Percentiles rank a stretch among this genome's conserved stretches.
Evolutionary conservation across 2,797 vertebrate genomes (phyloP).

Genomic region (Xiphophorus birchmanni): DNA sequence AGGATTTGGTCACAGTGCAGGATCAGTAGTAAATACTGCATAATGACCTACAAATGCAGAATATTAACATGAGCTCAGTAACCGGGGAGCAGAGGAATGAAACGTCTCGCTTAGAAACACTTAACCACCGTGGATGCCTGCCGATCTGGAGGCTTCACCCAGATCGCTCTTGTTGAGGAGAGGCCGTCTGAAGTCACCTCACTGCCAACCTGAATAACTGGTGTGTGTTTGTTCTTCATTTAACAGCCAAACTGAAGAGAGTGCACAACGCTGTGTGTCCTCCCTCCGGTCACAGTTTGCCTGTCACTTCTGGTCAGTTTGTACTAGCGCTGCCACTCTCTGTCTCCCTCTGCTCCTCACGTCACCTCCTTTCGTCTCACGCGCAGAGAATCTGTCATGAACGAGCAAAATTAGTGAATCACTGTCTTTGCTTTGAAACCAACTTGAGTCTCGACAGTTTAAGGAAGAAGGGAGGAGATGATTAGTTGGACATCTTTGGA

Average conservation of each 20-base stretch:
- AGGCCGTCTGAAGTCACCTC: conserved; percentile 43
- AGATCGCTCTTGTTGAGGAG: conserved; percentile 36
- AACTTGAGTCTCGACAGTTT: conserved; percentile 11
- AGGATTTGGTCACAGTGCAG: conserved; percentile 16
- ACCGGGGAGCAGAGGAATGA: conserved; percentile 28
- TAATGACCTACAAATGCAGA: conserved; percentile 24
- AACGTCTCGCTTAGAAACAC: conserved; percentile 43
- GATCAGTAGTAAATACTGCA: conserved; percentile 18
- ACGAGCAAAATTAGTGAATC: conserved; percentile 34
- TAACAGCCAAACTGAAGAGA: conserved; percentile 35
- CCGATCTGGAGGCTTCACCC: conserved; percentile 40
- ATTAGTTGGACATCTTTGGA: conserved; percentile 32
- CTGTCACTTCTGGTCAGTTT: conserved; percentile 69
- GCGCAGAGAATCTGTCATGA: conserved; percentile 34
- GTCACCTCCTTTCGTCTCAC: conserved; percentile 52
- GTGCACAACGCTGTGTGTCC: conserved; percentile 23
- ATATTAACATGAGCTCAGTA: conserved; percentile 29
- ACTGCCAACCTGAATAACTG: conserved; percentile 52
- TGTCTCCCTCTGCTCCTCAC: conserved; percentile 47
- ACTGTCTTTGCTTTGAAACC: conserved; percentile 22
- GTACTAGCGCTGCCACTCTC: conserved; percentile 54
- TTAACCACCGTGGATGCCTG: conserved; percentile 41
- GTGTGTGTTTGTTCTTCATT: conserved; percentile 30
- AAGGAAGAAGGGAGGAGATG: conserved; percentile 14
- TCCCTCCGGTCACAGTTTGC: conserved; percentile 66